Evolutionary conservation across 1,140 invertebrate genomes (phyloP).

Genomic region (Calliphora vicina): DNA sequence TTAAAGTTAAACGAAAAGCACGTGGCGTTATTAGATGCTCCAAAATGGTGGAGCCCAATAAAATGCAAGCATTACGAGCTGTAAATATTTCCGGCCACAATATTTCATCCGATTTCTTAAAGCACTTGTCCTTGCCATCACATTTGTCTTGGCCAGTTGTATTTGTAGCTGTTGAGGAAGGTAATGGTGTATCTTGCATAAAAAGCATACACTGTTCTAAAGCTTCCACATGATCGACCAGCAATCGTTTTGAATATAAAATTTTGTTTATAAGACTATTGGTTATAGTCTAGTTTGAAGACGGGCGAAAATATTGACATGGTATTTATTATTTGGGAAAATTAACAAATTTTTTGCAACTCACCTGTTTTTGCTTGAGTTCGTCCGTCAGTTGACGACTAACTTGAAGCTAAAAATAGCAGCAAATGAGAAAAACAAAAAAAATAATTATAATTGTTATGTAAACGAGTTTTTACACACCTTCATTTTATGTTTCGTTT

Average conservation of each 20-base stretch:
- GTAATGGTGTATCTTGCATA: conserved; percentile 25
- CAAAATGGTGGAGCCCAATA: conserved; percentile 51
- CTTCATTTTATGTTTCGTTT: conserved; percentile 22
- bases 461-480: neutral
- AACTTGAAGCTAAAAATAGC: conserved; percentile 23
- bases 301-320: too few species aligned
- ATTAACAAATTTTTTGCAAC: neutral
- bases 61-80: conserved; percentile 48
- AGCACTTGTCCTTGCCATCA: neutral
- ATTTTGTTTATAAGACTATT: conserved; percentile 53
- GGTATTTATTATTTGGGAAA: too few species aligned
- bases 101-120: neutral
- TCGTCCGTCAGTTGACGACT: conserved; percentile 49
- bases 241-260: conserved; percentile 55
- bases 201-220: conserved; percentile 55
- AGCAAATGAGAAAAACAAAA: neutral
- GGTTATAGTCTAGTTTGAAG: conserved; percentile 48
- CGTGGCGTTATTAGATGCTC: conserved; percentile 55
- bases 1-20: conserved; percentile 45
- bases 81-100: conserved; percentile 43
- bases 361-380: conserved; percentile 57
- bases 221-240: conserved; percentile 59
- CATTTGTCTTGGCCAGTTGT: neutral
- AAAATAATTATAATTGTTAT: neutral
- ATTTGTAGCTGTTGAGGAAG: neutral